Evolutionary conservation across 2,888 invertebrate species (phyloP).

Genomic region (Hirtodrosophila cameraria): DNA sequence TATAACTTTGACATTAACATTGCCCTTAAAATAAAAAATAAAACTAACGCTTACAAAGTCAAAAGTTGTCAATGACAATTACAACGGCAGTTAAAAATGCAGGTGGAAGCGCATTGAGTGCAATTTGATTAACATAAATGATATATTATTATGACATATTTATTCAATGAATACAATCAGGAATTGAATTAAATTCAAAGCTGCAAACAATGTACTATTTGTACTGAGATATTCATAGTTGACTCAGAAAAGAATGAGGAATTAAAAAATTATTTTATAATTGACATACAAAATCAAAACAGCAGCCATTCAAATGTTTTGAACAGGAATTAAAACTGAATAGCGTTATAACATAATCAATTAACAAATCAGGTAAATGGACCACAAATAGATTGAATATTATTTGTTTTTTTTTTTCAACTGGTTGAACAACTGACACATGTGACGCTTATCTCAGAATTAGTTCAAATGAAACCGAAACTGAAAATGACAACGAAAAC

Average conservation of each 20-base stretch:
- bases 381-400: conserved; percentile 31
- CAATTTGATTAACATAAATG: conserved; percentile 1
- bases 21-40: conserved; percentile 57
- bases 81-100: conserved; percentile 38
- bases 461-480: conserved; percentile 45
- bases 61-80: conserved; percentile 20
- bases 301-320: neutral
- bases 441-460: conserved; percentile 27
- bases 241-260: conserved; percentile 1
- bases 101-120: conserved; percentile 56
- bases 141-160: conserved; percentile 1
- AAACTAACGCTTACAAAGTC: conserved; percentile 25
- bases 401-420: conserved; percentile 14
- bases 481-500: conserved; percentile 22
- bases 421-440: conserved; percentile 22
- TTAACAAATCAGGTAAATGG: conserved; percentile 37
- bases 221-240: no score
- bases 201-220: no score
- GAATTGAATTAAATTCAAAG: conserved; percentile 7
- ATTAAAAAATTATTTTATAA: neutral
- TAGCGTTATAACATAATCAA: conserved; percentile 1
- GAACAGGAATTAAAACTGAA: conserved; percentile 46
- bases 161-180: conserved; percentile 1
- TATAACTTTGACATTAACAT: conserved; percentile 70
- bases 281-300: neutral